Evolutionary conservation across 2,113 vertebrate species (phyloP).

Genomic region (Steatornis caripensis): DNA sequence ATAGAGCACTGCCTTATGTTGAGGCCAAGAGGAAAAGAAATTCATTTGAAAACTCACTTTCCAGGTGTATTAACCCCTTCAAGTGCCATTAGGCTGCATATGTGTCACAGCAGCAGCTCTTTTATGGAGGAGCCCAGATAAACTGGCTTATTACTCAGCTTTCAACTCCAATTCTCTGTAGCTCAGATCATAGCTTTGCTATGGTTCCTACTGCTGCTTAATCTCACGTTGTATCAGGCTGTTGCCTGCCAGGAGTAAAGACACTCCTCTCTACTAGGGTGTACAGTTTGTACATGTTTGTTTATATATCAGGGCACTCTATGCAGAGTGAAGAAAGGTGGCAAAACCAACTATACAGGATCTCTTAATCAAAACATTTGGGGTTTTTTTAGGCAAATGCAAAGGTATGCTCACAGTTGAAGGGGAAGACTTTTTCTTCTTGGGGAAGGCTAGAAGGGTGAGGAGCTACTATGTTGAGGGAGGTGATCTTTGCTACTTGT

Average conservation of each 20-base stretch:
- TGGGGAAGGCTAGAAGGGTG: not conserved
- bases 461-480: not conserved
- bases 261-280: not conserved
- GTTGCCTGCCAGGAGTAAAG: not conserved
- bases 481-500: not conserved
- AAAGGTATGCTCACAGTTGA: not conserved
- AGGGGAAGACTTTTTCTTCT: not conserved
- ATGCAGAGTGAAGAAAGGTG: not conserved
- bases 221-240: not conserved
- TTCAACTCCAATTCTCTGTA: not conserved
- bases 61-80: constrained; percentile 56
- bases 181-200: not conserved
- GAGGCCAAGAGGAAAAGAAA: constrained; percentile 55
- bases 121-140: constrained; percentile 2
- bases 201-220: not conserved
- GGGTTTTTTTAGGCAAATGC: not conserved
- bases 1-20: constrained; percentile 56
- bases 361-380: not conserved
- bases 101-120: not conserved
- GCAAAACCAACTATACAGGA: not conserved
- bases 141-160: constrained; percentile 7
- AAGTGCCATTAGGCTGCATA: not conserved
- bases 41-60: constrained; percentile 39
- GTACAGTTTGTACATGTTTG: not conserved
- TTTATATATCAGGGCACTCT: not conserved